A percentile compares a stretch with the other conserved stretches of the same genome.
Conservation (phyloP, 2,888 invertebrate genomes). For the Galeruca laticollis region DNA sequence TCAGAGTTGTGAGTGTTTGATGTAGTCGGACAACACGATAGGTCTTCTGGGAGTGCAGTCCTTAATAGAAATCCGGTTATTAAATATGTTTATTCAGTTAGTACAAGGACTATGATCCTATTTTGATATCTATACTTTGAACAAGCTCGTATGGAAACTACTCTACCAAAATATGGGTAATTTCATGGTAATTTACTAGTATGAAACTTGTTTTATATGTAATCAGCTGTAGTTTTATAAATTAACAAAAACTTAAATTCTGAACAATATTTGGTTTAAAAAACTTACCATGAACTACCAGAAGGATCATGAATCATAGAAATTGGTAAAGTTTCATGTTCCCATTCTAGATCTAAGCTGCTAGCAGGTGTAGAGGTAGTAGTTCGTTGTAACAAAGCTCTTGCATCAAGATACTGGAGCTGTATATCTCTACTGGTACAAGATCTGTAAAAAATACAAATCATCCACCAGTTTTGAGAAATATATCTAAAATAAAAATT, state of each 20-base stretch:
- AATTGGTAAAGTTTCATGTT: constrained; percentile 71
- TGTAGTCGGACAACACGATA: constrained; percentile 51
- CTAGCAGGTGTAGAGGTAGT: constrained; percentile 73
- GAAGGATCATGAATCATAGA: constrained; percentile 63
- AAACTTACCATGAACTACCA: constrained; percentile 62
- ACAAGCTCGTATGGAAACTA: too few species aligned
- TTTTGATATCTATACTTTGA: too few species aligned
- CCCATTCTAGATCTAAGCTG: constrained; percentile 79
- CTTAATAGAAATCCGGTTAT: constrained; percentile 40
- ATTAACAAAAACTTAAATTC: too few species aligned
- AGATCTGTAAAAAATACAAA: constrained; percentile 50
- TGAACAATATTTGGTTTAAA: too few species aligned
- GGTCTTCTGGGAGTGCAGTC: constrained; percentile 57
- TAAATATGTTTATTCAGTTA: background rate
- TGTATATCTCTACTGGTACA: constrained; percentile 69
- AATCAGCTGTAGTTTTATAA: too few species aligned
- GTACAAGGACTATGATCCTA: too few species aligned
- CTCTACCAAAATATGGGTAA: too few species aligned
- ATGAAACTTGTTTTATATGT: too few species aligned
- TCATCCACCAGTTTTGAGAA: background rate
- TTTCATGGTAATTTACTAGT: too few species aligned
- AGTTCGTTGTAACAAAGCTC: constrained; percentile 65
- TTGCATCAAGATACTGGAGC: constrained; percentile 73
- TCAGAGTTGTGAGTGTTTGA: constrained; percentile 57
- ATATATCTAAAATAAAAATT: constrained; percentile 25